Base-by-base conservation (phyloP, 1,140 invertebrate species). In the Bathynomus jamesi region DNA sequence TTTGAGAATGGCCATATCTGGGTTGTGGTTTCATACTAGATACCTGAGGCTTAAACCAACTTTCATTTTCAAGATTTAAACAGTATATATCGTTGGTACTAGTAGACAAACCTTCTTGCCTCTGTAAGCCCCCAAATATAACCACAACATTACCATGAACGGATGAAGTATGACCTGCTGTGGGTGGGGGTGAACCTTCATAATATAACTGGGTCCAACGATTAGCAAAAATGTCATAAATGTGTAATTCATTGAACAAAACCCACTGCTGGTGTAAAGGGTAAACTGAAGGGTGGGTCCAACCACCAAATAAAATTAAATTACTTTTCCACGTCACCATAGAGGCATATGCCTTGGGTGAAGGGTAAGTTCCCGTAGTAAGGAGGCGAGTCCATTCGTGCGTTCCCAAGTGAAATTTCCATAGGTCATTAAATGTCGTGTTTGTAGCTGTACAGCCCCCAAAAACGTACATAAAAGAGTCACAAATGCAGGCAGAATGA, bases 351-450 rank as follows among this genome's bases (percentile, higher is more conserved):
- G 95, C 95, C 85, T 98, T 99, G 4, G 96, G 95, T 5, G 93
- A 93, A 29, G 96, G 96, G 85, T 97, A 97, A 40, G 88, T 91
- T 28, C 95, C 95, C 82, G 88, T 88, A 0, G 91, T 89, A 11
- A 91, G 81, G 0, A 91, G 89, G 78, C 92, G 85, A 5, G 88
- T 84, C 74, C 74, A 76, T 60, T 72, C 72, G 31, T 73, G 65
- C 27, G 29, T 67, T 17, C 72, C 74, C 61, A 98, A 85, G 85
- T 98, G 92, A 81, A 98, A 89, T 76, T 87, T 86, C 96, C 96
- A 98, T 8, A 99, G 85, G 84, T 99, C 96, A 86, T 99, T 98
- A 79, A 98, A 98, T 10, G 95, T 94, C 24, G 96, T 98, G 78
- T 90, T 90, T 40, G 92, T 90, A 30, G 91, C 90, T n/a, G 94